Conservation (phyloP, 2,113 vertebrate species). For the Poecile atricapillus region DNA sequence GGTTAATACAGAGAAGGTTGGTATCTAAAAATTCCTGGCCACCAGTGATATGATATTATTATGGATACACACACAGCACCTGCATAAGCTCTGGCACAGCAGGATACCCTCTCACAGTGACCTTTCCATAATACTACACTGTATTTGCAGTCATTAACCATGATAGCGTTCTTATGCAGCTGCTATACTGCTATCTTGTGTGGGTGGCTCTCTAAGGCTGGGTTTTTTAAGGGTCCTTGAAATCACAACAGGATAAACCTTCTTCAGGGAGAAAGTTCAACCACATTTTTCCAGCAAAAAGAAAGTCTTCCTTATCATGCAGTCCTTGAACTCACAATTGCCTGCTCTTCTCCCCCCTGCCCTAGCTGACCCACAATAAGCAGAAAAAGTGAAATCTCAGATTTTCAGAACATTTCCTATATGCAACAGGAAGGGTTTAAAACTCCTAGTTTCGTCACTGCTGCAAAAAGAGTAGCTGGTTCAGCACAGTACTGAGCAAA, state of each 20-base stretch:
- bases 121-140: conserved; percentile 14
- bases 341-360: background rate
- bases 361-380: conserved; percentile 14
- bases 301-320: conserved; percentile 20
- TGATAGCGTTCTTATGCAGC: conserved; percentile 38
- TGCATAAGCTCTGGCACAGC: conserved; percentile 11
- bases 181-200: conserved; percentile 44
- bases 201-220: conserved; percentile 44
- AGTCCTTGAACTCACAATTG: conserved; percentile 61
- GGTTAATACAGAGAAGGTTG: background rate
- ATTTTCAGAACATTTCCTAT: conserved; percentile 46
- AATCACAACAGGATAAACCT: conserved; percentile 71
- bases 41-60: conserved; percentile 7
- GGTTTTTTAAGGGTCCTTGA: conserved; percentile 58
- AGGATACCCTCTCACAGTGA: conserved; percentile 15
- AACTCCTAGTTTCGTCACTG: background rate
- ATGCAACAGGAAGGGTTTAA: conserved; percentile 29
- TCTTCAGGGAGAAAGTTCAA: conserved; percentile 55
- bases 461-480: background rate
- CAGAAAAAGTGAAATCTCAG: conserved; percentile 27
- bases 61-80: conserved; percentile 32
- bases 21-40: conserved; percentile 13
- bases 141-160: background rate
- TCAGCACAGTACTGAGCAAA: background rate
- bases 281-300: conserved; percentile 58